Conservation (phyloP, 1,140 invertebrate genomes). For the Pemphigus obesinymphae region DNA sequence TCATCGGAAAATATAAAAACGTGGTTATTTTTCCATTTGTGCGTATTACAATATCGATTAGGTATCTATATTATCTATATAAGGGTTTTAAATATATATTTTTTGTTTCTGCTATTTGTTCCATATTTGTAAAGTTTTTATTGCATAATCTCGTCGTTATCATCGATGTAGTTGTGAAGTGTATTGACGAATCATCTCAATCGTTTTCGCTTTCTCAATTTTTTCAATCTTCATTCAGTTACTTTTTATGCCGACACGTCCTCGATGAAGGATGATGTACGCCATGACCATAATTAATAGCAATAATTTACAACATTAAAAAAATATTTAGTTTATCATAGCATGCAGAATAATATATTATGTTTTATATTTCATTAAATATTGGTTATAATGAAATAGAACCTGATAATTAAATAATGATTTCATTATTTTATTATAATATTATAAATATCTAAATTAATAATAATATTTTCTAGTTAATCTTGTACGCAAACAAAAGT, state of each 20-base stretch:
- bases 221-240: not conserved
- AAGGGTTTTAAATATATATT: not conserved
- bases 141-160: not conserved
- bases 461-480: not conserved
- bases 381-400: not conserved
- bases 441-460: not conserved
- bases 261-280: not conserved
- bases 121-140: not conserved
- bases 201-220: constrained; percentile 32
- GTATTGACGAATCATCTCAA: not conserved
- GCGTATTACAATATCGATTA: not conserved
- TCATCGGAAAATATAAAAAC: not conserved
- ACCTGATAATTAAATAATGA: not conserved
- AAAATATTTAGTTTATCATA: no score
- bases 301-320: no score
- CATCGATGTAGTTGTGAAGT: constrained; percentile 6
- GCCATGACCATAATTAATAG: not conserved
- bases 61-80: no score
- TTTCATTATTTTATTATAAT: no score
- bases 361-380: not conserved
- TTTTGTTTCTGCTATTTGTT: not conserved
- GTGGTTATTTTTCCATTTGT: not conserved
- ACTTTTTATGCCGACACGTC: not conserved
- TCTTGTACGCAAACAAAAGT: not conserved
- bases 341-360: no score